Percentiles rank a stretch among this genome's conserved stretches.
These are phyloP conservation scores for Luperina nickerlii DNA, from an alignment of 2,888 invertebrate species.

Conservation along the genomic window DNA sequence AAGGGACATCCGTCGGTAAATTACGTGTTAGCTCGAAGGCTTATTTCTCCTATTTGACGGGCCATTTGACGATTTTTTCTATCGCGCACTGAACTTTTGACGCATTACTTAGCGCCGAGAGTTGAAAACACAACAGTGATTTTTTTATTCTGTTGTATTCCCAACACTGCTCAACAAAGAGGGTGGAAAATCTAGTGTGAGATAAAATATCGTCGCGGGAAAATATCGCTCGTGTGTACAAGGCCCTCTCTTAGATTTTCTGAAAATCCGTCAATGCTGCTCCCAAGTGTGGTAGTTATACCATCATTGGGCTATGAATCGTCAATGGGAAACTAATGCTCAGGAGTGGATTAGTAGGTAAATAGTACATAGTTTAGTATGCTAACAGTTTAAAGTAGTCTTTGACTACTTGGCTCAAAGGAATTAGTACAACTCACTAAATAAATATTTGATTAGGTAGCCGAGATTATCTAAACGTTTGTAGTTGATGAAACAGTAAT, in stretches of 20 bases:
- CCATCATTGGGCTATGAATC: background rate
- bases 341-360: background rate
- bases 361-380: background rate
- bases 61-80: background rate
- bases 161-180: background rate
- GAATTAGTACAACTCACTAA: background rate
- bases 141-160: background rate
- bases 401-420: slow-evolving; percentile 7
- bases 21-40: background rate
- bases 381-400: background rate
- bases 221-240: too few species aligned
- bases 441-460: background rate
- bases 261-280: background rate
- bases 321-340: background rate
- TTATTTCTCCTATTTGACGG: background rate
- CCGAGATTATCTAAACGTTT: background rate
- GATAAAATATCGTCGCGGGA: too few species aligned
- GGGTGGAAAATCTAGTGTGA: too few species aligned
- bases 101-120: background rate
- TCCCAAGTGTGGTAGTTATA: background rate
- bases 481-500: background rate
- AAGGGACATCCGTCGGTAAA: background rate
- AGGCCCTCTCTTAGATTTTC: too few species aligned
- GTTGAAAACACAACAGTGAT: background rate
- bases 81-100: background rate